Evolutionary conservation across 2,113 vertebrate species (phyloP), one percentile per base, ranked within the genome.

Genomic region (Desmodus rotundus): DNA sequence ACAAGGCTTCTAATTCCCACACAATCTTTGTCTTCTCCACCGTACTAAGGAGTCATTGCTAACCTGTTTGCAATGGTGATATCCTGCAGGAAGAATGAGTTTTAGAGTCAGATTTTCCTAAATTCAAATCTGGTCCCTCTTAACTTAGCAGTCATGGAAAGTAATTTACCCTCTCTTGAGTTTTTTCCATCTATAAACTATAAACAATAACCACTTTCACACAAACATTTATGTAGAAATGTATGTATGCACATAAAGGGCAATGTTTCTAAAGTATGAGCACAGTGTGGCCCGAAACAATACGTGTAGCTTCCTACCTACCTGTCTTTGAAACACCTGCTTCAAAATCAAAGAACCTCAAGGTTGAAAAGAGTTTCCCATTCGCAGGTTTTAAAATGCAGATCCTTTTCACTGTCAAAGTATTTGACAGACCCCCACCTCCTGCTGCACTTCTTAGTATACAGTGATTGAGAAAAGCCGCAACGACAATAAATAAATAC

Each of bases 71-170:
- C 63, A 84, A 8, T 1, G 7, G 52, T 33, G 68, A 61, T 28
- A 73, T 26, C 43, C 31, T 74, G 33, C 50, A 17, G 36, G 41
- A 58, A 85, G 50, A 89, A 56, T 78, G 36, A 70, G 58, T 50
- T 80, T 14, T 77, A 33, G 41, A 89, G 43, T 83, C 54, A 83
- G 50, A 73, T 45, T 87, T 95, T 92, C 85, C 87, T 92, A 78
- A 86, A 81, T 77, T 87, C 52, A 77, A 91, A 87, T 68, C 74
- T 70, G 70, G 12, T 41, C 56, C 43, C 45, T 74, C 36, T 61
- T 41, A 68, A 68, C 17, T 82, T 52, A 78, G n/a, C 76, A 97
- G 47, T 28, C 17, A 36, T 83, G 22, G 33, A 68, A 85, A 80
- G 56, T 56, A 92, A 95, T n/a, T 52, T 93, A 88, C 15, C 36